Conservation (phyloP, 2,113 vertebrate genomes). For the Oplegnathus fasciatus region DNA sequence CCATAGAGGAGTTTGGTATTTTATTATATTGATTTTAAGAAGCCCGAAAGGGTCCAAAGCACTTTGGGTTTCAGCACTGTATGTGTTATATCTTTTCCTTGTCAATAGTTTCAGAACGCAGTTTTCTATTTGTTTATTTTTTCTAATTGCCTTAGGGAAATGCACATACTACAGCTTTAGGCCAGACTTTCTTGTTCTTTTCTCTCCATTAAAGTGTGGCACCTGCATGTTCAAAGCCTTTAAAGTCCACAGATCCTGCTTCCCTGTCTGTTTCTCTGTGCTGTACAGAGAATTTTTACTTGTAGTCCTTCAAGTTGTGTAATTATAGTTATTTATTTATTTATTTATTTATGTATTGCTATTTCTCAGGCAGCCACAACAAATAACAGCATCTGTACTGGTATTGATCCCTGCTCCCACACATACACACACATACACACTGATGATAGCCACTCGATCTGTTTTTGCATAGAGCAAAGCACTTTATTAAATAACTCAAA, state of each 20-base stretch:
- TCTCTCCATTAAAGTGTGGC: background rate
- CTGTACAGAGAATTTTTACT: background rate
- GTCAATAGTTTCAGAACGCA: conserved; percentile 2
- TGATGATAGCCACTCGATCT: background rate
- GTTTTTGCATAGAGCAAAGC: conserved; percentile 15
- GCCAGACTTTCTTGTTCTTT: conserved; percentile 1
- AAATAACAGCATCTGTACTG: conserved; percentile 56
- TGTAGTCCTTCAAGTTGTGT: background rate
- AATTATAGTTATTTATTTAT: conserved; percentile 23
- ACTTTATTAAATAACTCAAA: background rate
- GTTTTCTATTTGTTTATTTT: conserved; percentile 30
- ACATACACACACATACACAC: conserved; percentile 7
- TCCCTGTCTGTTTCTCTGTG: background rate
- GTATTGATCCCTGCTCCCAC: conserved; percentile 51
- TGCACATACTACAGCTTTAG: background rate
- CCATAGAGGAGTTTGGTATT: background rate
- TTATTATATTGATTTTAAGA: conserved; percentile 16
- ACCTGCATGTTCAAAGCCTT: conserved; percentile 7
- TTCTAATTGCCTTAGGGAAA: conserved; percentile 25
- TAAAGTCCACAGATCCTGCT: background rate
- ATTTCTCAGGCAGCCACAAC: conserved; percentile 17
- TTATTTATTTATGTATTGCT: conserved; percentile 27
- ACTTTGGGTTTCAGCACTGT: background rate
- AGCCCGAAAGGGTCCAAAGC: background rate
- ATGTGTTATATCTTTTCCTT: background rate